Percentiles rank a stretch among this genome's conserved stretches.
Evolutionary conservation across 2,797 vertebrate species (phyloP).

Genomic region (Urosaurus nigricauda): DNA sequence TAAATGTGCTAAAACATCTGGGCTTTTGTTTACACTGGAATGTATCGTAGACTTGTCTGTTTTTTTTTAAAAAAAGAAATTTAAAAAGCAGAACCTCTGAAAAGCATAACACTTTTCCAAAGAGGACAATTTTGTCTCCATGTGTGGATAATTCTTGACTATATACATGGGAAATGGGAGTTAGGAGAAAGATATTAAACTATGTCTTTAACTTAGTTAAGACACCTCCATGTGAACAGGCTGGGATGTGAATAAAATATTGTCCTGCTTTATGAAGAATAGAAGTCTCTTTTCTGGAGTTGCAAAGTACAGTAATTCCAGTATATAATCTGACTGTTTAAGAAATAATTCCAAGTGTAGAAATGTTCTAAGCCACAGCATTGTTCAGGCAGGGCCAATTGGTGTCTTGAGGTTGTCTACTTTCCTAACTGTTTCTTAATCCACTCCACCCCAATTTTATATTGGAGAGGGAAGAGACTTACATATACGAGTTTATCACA

Average conservation of each 20-base stretch:
- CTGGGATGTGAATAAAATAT: not conserved
- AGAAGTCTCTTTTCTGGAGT: not conserved
- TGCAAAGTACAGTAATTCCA: not conserved
- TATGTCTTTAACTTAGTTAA: slow-evolving; percentile 34
- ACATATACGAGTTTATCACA: no score
- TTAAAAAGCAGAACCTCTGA: slow-evolving; percentile 47
- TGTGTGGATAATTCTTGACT: slow-evolving; percentile 57
- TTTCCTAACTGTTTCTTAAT: no score
- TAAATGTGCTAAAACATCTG: slow-evolving; percentile 68
- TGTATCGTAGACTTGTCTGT: slow-evolving; percentile 46
- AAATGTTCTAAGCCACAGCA: not conserved
- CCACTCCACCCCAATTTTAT: no score
- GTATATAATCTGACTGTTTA: not conserved
- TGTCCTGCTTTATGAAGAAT: not conserved
- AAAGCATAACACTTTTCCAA: slow-evolving; percentile 62
- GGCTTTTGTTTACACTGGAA: slow-evolving; percentile 68
- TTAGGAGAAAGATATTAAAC: slow-evolving; percentile 3
- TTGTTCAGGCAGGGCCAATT: not conserved
- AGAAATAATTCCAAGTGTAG: not conserved
- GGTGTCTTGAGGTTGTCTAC: no score
- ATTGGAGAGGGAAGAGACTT: no score
- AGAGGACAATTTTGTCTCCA: slow-evolving; percentile 53
- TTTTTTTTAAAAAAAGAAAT: not conserved
- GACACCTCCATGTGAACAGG: slow-evolving; percentile 25
- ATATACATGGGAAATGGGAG: slow-evolving; percentile 40